A percentile compares a stretch with the other conserved stretches of the same genome.
Conservation (phyloP, 2,113 vertebrate genomes). For the Syrmaticus mikado region DNA sequence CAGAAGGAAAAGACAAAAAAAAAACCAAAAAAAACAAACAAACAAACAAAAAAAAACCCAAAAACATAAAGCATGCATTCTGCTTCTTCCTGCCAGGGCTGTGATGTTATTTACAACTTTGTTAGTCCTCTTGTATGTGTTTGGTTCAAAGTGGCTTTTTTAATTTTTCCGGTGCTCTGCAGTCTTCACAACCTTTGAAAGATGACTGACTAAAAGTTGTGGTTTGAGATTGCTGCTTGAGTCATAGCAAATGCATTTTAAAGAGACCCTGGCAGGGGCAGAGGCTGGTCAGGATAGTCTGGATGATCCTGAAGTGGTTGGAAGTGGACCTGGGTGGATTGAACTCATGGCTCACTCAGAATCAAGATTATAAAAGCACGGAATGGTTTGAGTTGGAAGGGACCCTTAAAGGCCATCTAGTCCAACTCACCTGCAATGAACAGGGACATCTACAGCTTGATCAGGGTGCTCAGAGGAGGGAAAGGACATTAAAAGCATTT, state of each 20-base stretch:
- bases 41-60: neutral
- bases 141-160: slow-evolving; percentile 20
- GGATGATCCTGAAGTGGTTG: neutral
- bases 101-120: slow-evolving; percentile 60
- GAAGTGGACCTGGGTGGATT: neutral
- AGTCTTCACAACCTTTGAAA: slow-evolving; percentile 36
- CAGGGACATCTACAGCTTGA: too few species aligned
- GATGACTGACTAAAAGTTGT: neutral
- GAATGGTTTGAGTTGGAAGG: too few species aligned
- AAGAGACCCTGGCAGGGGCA: neutral
- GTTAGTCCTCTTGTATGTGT: neutral
- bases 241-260: neutral
- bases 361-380: neutral
- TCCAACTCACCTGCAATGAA: too few species aligned
- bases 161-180: slow-evolving; percentile 56
- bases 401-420: too few species aligned
- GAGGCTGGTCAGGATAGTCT: rapidly evolving
- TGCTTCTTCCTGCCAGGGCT: slow-evolving; percentile 54
- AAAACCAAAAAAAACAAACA: too few species aligned
- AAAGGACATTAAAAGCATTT: neutral
- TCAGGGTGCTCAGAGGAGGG: neutral
- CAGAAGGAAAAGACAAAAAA: slow-evolving; percentile 64
- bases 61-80: slow-evolving; percentile 41
- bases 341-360: neutral
- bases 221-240: neutral